phyloP scores from a whole-genome alignment of 2,888 invertebrate genomes.

The Sceliomorpha sp. region DNA sequence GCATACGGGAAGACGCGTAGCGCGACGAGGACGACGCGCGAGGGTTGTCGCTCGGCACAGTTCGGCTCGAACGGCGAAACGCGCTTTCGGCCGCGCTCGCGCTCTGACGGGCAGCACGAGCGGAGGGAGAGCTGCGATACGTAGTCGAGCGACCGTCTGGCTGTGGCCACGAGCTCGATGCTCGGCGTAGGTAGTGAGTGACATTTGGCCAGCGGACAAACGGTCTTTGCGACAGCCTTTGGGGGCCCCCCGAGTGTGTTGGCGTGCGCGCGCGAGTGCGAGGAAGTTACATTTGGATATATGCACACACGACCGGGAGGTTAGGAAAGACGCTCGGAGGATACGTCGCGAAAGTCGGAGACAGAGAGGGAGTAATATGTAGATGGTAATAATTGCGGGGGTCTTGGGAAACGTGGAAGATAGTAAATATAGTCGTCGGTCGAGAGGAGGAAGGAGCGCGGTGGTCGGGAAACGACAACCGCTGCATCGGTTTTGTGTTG shows the following conservation, averaged over 20 bases:
- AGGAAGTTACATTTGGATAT: conserved; percentile 3
- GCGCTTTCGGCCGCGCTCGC: conserved; percentile 48
- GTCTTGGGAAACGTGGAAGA: too few species aligned
- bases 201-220: conserved; percentile 67
- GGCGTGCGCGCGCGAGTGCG: conserved; percentile 25
- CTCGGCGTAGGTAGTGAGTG: conserved; percentile 77
- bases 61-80: background rate
- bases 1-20: conserved; percentile 21
- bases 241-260: conserved; percentile 8
- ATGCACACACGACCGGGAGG: too few species aligned
- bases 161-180: conserved; percentile 78
- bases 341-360: too few species aligned
- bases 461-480: too few species aligned
- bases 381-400: too few species aligned
- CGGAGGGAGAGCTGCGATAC: conserved; percentile 72
- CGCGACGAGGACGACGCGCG: conserved; percentile 15
- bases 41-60: conserved; percentile 8
- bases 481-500: conserved; percentile 8
- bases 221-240: conserved; percentile 34
- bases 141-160: conserved; percentile 80
- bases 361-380: conserved; percentile 32
- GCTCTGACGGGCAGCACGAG: conserved; percentile 45
- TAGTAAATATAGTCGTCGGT: too few species aligned
- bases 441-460: too few species aligned
- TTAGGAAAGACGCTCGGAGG: too few species aligned